Evolutionary conservation across 2,888 invertebrate genomes (phyloP), one percentile per base, ranked within the genome.

Genomic region (Drosophila prostipennis): DNA sequence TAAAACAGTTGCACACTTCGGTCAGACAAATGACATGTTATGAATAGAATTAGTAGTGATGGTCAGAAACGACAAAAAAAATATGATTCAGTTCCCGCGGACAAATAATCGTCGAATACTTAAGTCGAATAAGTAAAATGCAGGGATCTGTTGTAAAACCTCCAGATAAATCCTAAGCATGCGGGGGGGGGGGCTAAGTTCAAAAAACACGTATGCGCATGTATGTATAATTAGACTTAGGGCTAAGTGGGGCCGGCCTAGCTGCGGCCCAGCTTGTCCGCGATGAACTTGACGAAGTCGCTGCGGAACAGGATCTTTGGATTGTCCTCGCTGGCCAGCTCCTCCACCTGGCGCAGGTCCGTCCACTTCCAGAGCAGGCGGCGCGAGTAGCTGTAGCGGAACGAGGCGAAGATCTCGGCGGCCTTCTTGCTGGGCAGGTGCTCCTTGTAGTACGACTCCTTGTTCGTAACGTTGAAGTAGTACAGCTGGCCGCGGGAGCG

Each of bases 281-380:
- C 43, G 40, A 90, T 75, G 43, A 88, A 90, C 13, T 79, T 72
- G 58, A 78, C 71, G 29, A 90, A 81, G 29, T 90, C 79, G 70
- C 87, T 82, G 55, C 90, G 89, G 72, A 84, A 90, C 26, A 90
- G 76, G 26, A 90, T 77, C 72, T 76, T 73, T 61, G 76, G 67
- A 52, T 87, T 77, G 32, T 80, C 77, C 64, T 79, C 79, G 34
- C 52, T 70, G 36, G 89, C 76, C 3, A 69, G 58, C 65, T 91
- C 90, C 10, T 89, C 84, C 39, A 92, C 92, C 78, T 92, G 92
- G 53, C 77, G 73, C 11, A 87, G 84, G 72, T 90, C 82, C 14
- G 90, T 90, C 91, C 92, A 92, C 67, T 91, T 91, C 92, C 92
- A 92, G 13, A 90, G 52, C 23, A 87, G 59, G 1, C 92, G 90